phyloP scores from a whole-genome alignment of 2,797 vertebrate genomes.

The Neopelma chrysocephalum region DNA sequence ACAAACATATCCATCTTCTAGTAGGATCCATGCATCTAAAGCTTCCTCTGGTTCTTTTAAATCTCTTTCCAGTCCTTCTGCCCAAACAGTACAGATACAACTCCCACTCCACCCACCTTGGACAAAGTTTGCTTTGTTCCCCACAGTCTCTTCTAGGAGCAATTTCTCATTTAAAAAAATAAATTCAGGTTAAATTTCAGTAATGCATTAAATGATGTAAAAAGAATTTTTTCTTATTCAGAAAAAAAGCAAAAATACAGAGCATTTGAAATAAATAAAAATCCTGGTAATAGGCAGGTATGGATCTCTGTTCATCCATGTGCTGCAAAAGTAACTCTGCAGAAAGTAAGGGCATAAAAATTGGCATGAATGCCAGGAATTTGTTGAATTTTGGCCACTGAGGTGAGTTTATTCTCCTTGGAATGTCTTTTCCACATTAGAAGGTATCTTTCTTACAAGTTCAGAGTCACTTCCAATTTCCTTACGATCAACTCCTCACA shows the following conservation, averaged over 20 bases:
- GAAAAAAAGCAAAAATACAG: background rate
- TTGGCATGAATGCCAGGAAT: background rate
- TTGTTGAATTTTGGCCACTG: background rate
- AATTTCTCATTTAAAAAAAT: background rate
- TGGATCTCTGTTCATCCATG: fast-evolving
- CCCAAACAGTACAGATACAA: background rate
- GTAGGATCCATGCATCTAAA: background rate
- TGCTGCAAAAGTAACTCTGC: background rate
- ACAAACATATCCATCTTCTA: background rate
- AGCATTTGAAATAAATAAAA: background rate
- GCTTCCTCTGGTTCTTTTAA: background rate
- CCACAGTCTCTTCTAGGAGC: background rate
- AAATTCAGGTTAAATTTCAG: background rate
- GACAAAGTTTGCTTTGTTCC: background rate
- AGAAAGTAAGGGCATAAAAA: background rate
- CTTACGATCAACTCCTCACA: fast-evolving
- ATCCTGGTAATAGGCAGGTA: background rate
- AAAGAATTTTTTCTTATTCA: background rate
- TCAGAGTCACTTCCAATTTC: background rate
- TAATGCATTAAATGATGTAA: fast-evolving
- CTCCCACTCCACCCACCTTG: background rate
- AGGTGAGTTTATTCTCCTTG: background rate
- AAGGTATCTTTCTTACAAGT: background rate
- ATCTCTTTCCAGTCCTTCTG: background rate
- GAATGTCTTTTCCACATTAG: background rate